Conservation (phyloP, 2,888 invertebrate genomes). For the Nomada lathburiana region DNA sequence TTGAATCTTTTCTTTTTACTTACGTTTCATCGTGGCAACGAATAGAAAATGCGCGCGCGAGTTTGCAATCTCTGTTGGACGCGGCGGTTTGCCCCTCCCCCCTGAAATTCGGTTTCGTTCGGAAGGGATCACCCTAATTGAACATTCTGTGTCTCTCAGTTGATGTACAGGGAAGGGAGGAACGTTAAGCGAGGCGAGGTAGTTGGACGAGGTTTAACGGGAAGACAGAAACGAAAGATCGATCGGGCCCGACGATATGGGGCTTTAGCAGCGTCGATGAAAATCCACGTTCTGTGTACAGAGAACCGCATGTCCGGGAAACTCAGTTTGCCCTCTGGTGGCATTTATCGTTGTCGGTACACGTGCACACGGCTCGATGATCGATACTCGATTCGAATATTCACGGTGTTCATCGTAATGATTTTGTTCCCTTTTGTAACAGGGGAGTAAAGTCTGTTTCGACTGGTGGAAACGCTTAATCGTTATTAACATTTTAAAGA, state of each 20-base stretch:
- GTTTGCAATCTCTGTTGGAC: slow-evolving; percentile 14
- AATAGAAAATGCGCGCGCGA: not conserved
- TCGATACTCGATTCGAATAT: slow-evolving; percentile 28
- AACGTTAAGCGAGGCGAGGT: slow-evolving; percentile 14
- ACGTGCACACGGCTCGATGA: not conserved
- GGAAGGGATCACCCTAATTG: slow-evolving; percentile 44
- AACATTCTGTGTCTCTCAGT: slow-evolving; percentile 40
- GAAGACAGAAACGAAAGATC: slow-evolving; percentile 47
- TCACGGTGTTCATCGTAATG: no score
- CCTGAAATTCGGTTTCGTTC: slow-evolving; percentile 6
- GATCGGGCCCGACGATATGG: slow-evolving; percentile 30
- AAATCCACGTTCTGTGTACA: slow-evolving; percentile 20
- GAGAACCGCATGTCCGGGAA: slow-evolving; percentile 33
- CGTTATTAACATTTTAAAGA: no score
- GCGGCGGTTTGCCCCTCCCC: no score
- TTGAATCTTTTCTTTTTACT: slow-evolving; percentile 54
- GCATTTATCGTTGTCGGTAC: slow-evolving; percentile 28
- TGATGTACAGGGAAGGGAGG: not conserved
- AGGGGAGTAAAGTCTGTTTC: no score
- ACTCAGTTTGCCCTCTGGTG: slow-evolving; percentile 19
- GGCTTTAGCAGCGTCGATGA: slow-evolving; percentile 17
- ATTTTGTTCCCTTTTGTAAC: no score
- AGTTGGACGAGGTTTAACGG: slow-evolving; percentile 22
- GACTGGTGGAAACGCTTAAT: no score
- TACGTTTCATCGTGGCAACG: slow-evolving; percentile 15